phyloP scores from a whole-genome alignment of 2,888 invertebrate genomes.

The Ophioninae sp. region DNA sequence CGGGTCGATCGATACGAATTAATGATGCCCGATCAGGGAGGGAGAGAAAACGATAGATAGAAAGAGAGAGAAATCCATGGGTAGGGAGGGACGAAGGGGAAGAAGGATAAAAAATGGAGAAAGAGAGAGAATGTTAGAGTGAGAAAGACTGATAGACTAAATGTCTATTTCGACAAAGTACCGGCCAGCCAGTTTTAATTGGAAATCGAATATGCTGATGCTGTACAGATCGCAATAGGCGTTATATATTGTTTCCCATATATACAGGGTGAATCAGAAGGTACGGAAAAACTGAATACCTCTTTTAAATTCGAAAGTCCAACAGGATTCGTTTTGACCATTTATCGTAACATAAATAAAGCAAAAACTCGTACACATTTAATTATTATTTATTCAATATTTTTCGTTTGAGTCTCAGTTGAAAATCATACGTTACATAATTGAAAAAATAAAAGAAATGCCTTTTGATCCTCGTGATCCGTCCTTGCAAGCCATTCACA shows the following conservation, averaged over 20 bases:
- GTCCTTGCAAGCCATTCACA: too few relatives aligned
- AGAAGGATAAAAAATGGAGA: slow-evolving; percentile 30
- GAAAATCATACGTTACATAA: too few relatives aligned
- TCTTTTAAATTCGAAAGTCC: too few relatives aligned
- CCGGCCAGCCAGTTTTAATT: slow-evolving; percentile 61
- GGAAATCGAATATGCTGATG: slow-evolving; percentile 60
- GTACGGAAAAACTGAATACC: too few relatives aligned
- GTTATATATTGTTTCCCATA: background rate
- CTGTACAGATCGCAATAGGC: slow-evolving; percentile 13
- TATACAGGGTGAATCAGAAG: too few relatives aligned
- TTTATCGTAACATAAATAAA: too few relatives aligned
- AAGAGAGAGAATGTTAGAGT: slow-evolving; percentile 29
- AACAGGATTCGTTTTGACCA: too few relatives aligned
- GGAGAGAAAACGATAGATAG: background rate
- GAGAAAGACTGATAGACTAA: slow-evolving; percentile 8
- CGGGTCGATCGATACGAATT: slow-evolving; percentile 62
- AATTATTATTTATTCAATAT: too few relatives aligned
- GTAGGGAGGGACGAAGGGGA: background rate
- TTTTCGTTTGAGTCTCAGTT: too few relatives aligned
- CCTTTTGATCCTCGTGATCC: too few relatives aligned
- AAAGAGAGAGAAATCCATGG: slow-evolving; percentile 17
- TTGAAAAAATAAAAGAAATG: too few relatives aligned
- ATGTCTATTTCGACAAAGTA: slow-evolving; percentile 52
- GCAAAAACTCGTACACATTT: too few relatives aligned
- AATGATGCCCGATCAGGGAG: slow-evolving; percentile 66